These are phyloP conservation scores for Acyrthosiphon pisum DNA, from an alignment of 1,140 invertebrate genomes.

Conservation along the genomic window DNA sequence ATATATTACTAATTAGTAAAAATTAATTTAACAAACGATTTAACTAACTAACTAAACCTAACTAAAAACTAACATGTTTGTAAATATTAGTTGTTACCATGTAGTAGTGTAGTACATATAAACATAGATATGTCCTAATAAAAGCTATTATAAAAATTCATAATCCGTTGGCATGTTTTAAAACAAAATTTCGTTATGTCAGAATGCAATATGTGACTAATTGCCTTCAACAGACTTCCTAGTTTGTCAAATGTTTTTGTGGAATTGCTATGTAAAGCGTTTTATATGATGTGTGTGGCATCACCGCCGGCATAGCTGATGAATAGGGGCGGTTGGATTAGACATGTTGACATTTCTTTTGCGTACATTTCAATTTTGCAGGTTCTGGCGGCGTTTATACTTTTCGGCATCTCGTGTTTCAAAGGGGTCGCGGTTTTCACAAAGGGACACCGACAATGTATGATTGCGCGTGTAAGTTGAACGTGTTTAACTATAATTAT, in stretches of 20 bases:
- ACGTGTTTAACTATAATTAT: slow-evolving; percentile 21
- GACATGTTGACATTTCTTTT: slow-evolving; percentile 56
- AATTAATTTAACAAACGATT: neutral
- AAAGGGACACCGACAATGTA: slow-evolving; percentile 41
- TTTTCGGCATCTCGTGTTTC: slow-evolving; percentile 53
- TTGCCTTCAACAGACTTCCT: neutral
- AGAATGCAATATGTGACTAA: neutral
- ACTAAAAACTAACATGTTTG: neutral
- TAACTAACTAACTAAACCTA: no score
- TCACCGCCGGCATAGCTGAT: neutral
- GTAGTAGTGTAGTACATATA: neutral
- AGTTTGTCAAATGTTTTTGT: neutral
- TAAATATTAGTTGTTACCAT: neutral
- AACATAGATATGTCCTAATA: neutral
- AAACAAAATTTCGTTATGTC: neutral
- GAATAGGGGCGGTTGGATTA: slow-evolving; percentile 50
- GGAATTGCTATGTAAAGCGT: neutral
- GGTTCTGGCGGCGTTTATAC: slow-evolving; percentile 8
- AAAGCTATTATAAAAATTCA: neutral
- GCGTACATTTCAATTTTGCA: slow-evolving; percentile 9
- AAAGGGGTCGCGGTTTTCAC: slow-evolving; percentile 52
- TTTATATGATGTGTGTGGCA: neutral
- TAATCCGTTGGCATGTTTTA: neutral
- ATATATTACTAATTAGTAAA: neutral
- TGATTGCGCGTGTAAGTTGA: neutral